Conservation (phyloP, 2,113 vertebrate genomes). For the Toxotes jaculatrix region DNA sequence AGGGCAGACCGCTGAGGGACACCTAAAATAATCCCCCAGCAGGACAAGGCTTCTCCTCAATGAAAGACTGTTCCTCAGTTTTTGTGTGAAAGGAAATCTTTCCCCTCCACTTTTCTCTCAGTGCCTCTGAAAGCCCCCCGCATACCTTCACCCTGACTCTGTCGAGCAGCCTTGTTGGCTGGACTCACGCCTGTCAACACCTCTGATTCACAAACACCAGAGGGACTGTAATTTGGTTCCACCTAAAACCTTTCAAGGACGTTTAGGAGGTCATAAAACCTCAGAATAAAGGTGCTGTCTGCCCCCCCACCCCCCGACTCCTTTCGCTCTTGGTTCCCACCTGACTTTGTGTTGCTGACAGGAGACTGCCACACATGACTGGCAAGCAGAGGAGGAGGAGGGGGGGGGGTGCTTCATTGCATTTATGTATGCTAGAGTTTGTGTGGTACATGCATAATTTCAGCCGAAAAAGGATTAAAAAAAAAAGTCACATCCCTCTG, state of each 20-base stretch:
- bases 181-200: conserved; percentile 68
- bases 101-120: conserved; percentile 63
- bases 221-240: conserved; percentile 61
- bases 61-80: conserved; percentile 34
- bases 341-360: conserved; percentile 51
- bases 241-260: conserved; percentile 69
- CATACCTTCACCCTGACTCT: conserved; percentile 76
- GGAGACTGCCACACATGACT: conserved; percentile 45
- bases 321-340: conserved; percentile 40
- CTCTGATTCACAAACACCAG: conserved; percentile 67
- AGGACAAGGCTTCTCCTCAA: conserved; percentile 45
- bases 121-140: conserved; percentile 57
- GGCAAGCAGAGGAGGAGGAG: conserved; percentile 24
- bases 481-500: conserved; percentile 27
- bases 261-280: conserved; percentile 57
- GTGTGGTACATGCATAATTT: conserved; percentile 35
- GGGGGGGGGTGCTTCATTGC: conserved; percentile 16
- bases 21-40: conserved; percentile 60
- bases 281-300: conserved; percentile 46
- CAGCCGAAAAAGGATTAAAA: neutral
- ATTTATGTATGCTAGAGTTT: conserved; percentile 3
- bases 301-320: neutral
- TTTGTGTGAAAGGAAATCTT: conserved; percentile 67
- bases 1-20: conserved; percentile 61
- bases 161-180: conserved; percentile 49